These are phyloP conservation scores for Phataginus tricuspis DNA, from an alignment of 2,797 vertebrate species.

Conservation along the genomic window DNA sequence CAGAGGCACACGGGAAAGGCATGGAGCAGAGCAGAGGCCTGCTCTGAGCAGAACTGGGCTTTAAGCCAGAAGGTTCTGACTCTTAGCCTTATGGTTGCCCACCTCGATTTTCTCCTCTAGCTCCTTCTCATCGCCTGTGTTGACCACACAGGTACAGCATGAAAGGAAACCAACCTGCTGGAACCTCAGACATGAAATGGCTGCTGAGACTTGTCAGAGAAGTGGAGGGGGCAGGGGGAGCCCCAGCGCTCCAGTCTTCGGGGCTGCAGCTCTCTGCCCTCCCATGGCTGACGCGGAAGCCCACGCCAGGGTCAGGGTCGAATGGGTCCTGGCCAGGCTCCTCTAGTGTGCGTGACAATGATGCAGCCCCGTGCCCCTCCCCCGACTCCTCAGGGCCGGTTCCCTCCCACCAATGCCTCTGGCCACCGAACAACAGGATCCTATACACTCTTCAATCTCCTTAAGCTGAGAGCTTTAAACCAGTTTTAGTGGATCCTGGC, in stretches of 20 bases:
- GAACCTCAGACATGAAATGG: not conserved
- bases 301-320: not conserved
- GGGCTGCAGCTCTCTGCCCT: not conserved
- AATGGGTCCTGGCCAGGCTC: not conserved
- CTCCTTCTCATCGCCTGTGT: not conserved
- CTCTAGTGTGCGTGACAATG: not conserved
- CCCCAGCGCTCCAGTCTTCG: not conserved
- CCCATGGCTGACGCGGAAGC: not conserved
- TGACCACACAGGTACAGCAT: not conserved
- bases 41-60: not conserved
- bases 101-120: not conserved
- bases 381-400: not conserved
- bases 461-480: not conserved
- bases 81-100: not conserved
- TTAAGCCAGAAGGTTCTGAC: not conserved
- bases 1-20: not conserved
- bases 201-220: not conserved
- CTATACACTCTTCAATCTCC: not conserved
- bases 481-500: not conserved
- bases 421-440: not conserved
- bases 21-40: not conserved
- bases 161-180: not conserved
- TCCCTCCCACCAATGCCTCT: not conserved
- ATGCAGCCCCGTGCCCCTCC: not conserved
- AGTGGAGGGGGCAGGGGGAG: not conserved